phyloP scores from a whole-genome alignment of 2,797 vertebrate genomes.

The Coendou prehensilis region DNA sequence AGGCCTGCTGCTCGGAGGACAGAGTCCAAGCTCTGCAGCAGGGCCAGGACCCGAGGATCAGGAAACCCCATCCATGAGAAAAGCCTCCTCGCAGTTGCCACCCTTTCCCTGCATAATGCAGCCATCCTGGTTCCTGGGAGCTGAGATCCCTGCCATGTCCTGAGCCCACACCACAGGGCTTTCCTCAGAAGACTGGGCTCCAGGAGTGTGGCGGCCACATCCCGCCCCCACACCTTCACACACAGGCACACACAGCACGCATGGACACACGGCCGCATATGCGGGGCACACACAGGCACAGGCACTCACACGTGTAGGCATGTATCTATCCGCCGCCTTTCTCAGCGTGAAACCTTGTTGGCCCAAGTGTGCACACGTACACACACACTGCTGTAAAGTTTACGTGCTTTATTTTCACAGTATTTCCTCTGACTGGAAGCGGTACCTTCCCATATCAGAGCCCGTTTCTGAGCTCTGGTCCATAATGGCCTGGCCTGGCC shows the following conservation, averaged over 20 bases:
- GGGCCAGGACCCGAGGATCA: no score
- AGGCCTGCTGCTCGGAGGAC: no score
- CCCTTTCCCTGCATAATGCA: neutral
- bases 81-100: no score
- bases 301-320: neutral
- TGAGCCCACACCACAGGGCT: neutral
- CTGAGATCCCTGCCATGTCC: neutral
- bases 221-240: neutral
- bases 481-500: neutral
- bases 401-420: slow-evolving; percentile 40
- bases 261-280: neutral
- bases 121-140: neutral
- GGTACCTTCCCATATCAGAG: neutral
- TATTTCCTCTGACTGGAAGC: neutral
- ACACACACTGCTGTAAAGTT: neutral
- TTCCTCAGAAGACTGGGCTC: neutral
- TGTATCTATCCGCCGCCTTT: neutral
- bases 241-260: neutral
- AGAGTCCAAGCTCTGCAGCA: no score
- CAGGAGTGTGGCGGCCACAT: neutral
- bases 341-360: neutral
- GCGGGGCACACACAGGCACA: neutral
- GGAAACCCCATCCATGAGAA: no score
- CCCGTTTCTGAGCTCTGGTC: neutral
- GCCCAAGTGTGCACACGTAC: accelerated